Base-by-base conservation (phyloP, 1,140 invertebrate species). In the Bicyclus anynana region DNA sequence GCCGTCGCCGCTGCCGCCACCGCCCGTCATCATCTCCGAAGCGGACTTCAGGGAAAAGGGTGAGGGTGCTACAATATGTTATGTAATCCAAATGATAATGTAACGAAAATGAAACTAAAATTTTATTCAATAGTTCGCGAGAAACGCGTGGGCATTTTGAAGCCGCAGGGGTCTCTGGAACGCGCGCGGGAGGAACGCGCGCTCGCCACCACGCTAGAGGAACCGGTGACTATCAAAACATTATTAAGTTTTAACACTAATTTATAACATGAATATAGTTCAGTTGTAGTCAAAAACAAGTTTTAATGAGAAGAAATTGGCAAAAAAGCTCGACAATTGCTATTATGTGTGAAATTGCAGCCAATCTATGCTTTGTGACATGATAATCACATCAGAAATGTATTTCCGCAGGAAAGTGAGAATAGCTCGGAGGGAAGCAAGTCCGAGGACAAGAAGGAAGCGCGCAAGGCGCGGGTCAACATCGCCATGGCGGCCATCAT, bases 401-500 rank as follows among this genome's bases (percentile, higher is more conserved):
- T 33, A 17, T 50, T 33, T 17, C 13, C 14, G 16, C 44, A 79
- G 74, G 77, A 78, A 13, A 46, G 26, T 0, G 74, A 77, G 6
- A 40, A 21, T 3, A 26, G 33, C 5, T 72, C 77, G 9, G 75
- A 80, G 6, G 62, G 59, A 18, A 66, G 60, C 37, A 80, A 73
- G 46, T 60, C 52, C 4, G 82, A 84, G 20, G 84, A 85, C 23
- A 69, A 78, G 63, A 76, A 77, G 44, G 80, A 82, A 40, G 26
- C 27, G 0, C 69, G 74, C 1, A 83, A 83, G 40, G 66, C 78
- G 9, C 74, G 93, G 71, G 90, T 92, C 57, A 95, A 94, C 80
- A 92, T 94, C 50, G 94, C 93, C 0, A 92, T 96, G 89, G 94
- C 95, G 73, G 94, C 94, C 57, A 93, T 94, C 67, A 91, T 94